phyloP scores from a whole-genome alignment of 2,113 vertebrate genomes.

The Tychaedon coryphoeus region DNA sequence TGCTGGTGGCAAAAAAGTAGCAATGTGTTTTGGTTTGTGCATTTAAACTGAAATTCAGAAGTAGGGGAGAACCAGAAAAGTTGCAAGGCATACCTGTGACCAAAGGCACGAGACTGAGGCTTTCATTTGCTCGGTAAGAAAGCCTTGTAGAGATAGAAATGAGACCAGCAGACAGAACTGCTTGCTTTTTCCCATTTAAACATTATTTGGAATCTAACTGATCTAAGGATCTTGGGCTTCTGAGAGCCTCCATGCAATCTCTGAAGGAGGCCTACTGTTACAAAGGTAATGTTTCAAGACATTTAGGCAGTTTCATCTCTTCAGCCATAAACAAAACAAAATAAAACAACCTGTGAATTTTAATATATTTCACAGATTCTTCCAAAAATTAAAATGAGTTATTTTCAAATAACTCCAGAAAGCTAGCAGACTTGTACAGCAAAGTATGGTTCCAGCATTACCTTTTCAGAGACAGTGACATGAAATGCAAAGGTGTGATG shows the following conservation, averaged over 20 bases:
- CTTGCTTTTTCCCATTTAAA: background rate
- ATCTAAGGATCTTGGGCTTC: background rate
- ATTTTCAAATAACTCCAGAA: background rate
- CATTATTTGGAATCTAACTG: background rate
- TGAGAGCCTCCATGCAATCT: background rate
- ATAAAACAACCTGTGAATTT: background rate
- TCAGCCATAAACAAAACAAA: background rate
- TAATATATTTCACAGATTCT: background rate
- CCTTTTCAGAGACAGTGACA: background rate
- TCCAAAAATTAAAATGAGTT: background rate
- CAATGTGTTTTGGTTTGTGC: background rate
- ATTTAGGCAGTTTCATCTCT: background rate
- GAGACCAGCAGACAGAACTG: background rate
- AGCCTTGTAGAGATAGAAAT: background rate
- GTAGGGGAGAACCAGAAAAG: background rate
- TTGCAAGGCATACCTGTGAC: background rate
- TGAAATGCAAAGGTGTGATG: background rate
- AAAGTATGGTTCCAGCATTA: background rate
- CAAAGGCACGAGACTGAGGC: background rate
- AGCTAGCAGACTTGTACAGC: background rate
- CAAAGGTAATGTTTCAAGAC: background rate
- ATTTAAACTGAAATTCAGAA: background rate
- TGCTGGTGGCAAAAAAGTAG: background rate
- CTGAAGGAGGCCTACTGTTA: background rate
- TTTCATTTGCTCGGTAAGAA: background rate